Evolutionary conservation across 2,888 invertebrate species (phyloP).

Genomic region (Subacronicta megacephala): DNA sequence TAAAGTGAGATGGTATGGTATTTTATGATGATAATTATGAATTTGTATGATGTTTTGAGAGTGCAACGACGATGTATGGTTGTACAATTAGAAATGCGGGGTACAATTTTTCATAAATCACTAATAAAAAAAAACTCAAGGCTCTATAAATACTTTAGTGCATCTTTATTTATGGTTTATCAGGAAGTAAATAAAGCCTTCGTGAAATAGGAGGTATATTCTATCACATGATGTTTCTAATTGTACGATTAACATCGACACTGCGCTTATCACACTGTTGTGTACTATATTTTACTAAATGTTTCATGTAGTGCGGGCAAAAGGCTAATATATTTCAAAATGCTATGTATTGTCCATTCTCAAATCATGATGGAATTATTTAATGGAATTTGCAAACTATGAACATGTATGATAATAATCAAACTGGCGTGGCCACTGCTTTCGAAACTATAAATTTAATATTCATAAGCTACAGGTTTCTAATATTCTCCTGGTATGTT

Average conservation of each 20-base stretch:
- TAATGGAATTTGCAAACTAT: neutral
- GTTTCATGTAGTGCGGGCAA: conserved; percentile 21
- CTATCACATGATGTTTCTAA: neutral
- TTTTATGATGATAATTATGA: conserved; percentile 15
- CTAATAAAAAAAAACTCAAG: no score
- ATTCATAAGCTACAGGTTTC: no score
- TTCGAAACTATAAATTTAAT: no score
- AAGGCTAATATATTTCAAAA: conserved; percentile 19
- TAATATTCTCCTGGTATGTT: no score
- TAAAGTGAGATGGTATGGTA: conserved; percentile 33
- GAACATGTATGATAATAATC: conserved; percentile 12
- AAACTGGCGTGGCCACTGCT: conserved; percentile 22
- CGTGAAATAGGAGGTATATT: no score
- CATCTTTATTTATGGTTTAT: no score
- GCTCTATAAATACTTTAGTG: no score
- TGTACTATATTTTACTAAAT: neutral
- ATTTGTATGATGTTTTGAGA: conserved; percentile 6
- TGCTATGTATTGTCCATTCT: conserved; percentile 21
- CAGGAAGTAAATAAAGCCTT: no score
- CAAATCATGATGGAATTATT: conserved; percentile 21
- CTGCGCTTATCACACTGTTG: neutral
- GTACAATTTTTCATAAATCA: no score
- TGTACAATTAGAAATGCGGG: conserved; percentile 9
- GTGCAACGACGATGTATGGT: neutral
- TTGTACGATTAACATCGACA: conserved; percentile 17